phyloP scores from a whole-genome alignment of 2,113 vertebrate species.

The Nycticebus coucang region DNA sequence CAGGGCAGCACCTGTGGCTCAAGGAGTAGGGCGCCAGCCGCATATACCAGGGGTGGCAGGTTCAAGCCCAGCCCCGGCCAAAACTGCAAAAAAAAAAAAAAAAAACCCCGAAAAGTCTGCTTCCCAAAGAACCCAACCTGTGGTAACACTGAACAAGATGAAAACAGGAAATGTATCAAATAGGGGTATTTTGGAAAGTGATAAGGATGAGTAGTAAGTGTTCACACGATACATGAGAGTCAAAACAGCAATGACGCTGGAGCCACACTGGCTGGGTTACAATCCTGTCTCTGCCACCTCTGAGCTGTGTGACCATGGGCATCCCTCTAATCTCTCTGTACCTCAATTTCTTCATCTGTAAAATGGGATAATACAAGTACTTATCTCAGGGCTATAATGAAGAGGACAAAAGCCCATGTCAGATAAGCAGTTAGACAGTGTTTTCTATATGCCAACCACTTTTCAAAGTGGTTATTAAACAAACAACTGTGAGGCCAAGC shows the following conservation, averaged over 20 bases:
- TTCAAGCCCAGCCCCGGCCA: too few species aligned
- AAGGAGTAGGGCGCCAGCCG: too few species aligned
- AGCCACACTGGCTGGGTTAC: background rate
- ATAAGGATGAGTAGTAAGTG: background rate
- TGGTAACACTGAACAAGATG: background rate
- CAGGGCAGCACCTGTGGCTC: background rate
- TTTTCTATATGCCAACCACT: background rate
- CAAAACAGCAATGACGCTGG: background rate
- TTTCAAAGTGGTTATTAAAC: background rate
- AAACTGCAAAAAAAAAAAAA: too few species aligned
- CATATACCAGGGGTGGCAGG: too few species aligned
- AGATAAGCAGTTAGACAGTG: background rate
- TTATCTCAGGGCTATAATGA: conserved; percentile 13
- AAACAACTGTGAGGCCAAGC: background rate
- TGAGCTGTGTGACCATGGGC: background rate
- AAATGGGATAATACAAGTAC: background rate
- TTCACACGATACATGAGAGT: background rate
- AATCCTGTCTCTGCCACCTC: conserved; percentile 1
- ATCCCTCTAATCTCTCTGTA: background rate
- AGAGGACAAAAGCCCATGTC: background rate
- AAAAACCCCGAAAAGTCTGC: background rate
- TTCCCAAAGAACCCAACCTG: conserved; percentile 14
- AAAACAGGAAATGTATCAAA: background rate
- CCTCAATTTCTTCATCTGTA: background rate
- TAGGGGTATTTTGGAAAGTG: background rate